Evolutionary conservation across 2,797 vertebrate genomes (phyloP), one percentile per base, ranked within the genome.

Genomic region (Notolepis coatsorum): DNA sequence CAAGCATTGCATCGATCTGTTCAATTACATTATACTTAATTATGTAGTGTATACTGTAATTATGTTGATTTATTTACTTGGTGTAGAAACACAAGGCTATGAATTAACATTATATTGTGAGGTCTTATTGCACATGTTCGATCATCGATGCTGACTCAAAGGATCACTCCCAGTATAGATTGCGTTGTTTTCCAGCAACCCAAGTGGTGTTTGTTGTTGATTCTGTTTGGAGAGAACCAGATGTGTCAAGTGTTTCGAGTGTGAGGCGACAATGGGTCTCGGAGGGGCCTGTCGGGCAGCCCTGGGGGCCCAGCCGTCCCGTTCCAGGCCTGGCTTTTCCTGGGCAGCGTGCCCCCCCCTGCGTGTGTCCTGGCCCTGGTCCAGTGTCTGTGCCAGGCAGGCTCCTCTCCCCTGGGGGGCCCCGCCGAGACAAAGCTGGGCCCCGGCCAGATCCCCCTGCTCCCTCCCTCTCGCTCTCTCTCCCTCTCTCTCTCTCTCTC

Each of bases 401-500:
- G 75, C 87, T 72, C 61, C 72, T 52, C 75, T 89, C 83, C 84
- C 71, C 81, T 67, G 75, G 89, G 75, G 89, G 88, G 87, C 77
- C 61, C 54, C 57, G 9, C 30, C 33, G 56, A 91, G 89, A 93
- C 92, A 93, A 93, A 92, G 91, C 91, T 93, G 91, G 92, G 84
- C 74, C 71, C 33, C 17, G 4, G 88, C 92, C 92, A 92, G 76
- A 61, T 68, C 45, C 10, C 57, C 28, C 84, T 66, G 61, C 72
- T 66, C 47, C 13, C 73, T 73, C 75, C 68, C 60, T 48, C 46
- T 76, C 77, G 77, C 78, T 71, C 65, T 59, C 81, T 61, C 68
- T 60, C 62, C 66, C 60, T 50, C 62, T 47, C 59, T 25, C 41
- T 28, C 41, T 33, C 30, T 27, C 20, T 33, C 20, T 9, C 43